Evolutionary conservation across 2,888 invertebrate genomes (phyloP), one percentile per base, ranked within the genome.

Genomic region (Drosophila testacea): DNA sequence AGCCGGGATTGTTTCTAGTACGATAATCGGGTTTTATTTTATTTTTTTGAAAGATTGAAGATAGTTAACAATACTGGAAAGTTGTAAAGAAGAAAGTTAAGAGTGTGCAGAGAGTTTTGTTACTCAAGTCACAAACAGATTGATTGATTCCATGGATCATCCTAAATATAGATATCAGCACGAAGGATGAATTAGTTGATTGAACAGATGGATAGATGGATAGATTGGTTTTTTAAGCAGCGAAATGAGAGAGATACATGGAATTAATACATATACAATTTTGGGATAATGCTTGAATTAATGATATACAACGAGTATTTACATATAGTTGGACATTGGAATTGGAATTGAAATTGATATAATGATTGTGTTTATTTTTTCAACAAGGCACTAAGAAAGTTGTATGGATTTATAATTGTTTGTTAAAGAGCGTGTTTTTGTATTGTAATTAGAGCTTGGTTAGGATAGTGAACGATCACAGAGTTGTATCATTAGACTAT

Each of bases 81-180:
- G 30, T 54, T 48, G 22, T 32, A 7, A n/a, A 41, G 48, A 28
- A 10, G 16, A 42, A 36, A 50, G 44, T 32, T 41, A 32, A 48
- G 41, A 60, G 54, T 69, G 61, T 55, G 71, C 61, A 75, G 36
- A 46, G 32, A 56, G 42, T 28, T 42, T 51, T 42, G 13, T 51
- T 51, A 41, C 51, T 41, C 51, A 42, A 60, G 52, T 42, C 34
- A 65, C 46, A 57, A 48, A 47, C 6, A 48, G 7, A 34, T 44
- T 34, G 36, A 44, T 44, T 34, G 36, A 44, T 44, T 34, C 11
- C 27, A 56, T 44, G 34, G 27, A 36, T 56, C 44, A 44, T 34
- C 34, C 55, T 28, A 36, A 6, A 7, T 38, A 41, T 11, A 32
- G 16, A 30, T 27, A 13, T 5, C 13, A 47, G 28, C 10, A 16